Evolutionary conservation across 1,140 invertebrate species (phyloP).

Genomic region (Neodiprion fabricii): DNA sequence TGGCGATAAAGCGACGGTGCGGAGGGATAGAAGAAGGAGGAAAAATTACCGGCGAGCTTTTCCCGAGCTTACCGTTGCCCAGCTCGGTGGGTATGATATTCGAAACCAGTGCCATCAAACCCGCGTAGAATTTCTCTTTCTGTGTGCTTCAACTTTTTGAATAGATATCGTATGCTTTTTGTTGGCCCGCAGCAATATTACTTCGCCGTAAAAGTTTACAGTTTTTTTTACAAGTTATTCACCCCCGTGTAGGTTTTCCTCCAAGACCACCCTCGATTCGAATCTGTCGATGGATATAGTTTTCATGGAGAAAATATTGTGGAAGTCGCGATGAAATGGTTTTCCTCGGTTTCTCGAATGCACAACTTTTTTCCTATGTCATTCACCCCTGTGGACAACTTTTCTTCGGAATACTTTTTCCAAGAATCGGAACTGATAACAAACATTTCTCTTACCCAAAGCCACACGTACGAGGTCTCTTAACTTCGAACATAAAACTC

Average conservation of each 20-base stretch:
- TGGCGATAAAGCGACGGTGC: not conserved
- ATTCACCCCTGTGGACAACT: too few species aligned
- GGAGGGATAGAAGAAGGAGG: not conserved
- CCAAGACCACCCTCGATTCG: not conserved
- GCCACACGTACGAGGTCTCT: too few species aligned
- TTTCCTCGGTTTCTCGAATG: too few species aligned
- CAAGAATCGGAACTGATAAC: too few species aligned
- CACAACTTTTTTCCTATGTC: too few species aligned
- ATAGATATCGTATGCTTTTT: slow-evolving; percentile 22
- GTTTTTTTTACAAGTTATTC: not conserved
- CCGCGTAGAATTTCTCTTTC: slow-evolving; percentile 25
- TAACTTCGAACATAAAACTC: too few species aligned
- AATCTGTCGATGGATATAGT: too few species aligned
- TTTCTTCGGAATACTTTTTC: too few species aligned
- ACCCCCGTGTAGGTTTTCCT: not conserved
- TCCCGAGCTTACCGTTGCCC: slow-evolving; percentile 38
- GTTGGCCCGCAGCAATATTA: not conserved
- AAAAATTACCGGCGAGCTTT: slow-evolving; percentile 39
- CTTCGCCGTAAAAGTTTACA: slow-evolving; percentile 11
- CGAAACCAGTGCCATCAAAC: not conserved
- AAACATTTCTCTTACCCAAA: too few species aligned
- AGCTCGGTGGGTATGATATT: not conserved
- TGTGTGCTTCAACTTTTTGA: slow-evolving; percentile 48
- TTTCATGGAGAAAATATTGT: too few species aligned
- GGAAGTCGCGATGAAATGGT: too few species aligned